Percentiles rank a stretch among this genome's conserved stretches.
phyloP scores from a whole-genome alignment of 2,888 invertebrate species.

The Agrenia bidenticulata region DNA sequence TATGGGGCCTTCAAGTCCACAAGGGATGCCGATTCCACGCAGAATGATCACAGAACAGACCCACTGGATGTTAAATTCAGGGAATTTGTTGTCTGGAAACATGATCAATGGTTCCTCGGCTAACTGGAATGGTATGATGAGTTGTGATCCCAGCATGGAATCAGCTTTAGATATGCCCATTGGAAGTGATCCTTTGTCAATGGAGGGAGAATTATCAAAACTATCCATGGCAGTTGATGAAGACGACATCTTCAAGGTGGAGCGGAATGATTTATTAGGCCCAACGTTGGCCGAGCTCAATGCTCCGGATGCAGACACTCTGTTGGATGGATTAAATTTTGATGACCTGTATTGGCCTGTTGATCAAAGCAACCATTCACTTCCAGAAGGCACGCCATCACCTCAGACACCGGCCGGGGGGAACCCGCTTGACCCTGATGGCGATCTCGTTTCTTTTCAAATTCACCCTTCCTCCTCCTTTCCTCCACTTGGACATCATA shows the following conservation, averaged over 20 bases:
- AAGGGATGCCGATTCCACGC: constrained; percentile 52
- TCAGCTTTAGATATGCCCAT: constrained; percentile 35
- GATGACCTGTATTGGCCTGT: constrained; percentile 77
- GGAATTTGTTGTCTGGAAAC: constrained; percentile 26
- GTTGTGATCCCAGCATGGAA: constrained; percentile 40
- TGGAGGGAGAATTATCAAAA: constrained; percentile 52
- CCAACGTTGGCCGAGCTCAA: constrained; percentile 82
- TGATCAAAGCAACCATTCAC: constrained; percentile 57
- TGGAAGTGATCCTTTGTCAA: constrained; percentile 32
- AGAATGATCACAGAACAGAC: constrained; percentile 38
- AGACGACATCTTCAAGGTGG: constrained; percentile 85
- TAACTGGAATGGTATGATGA: constrained; percentile 41
- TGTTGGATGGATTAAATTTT: constrained; percentile 80
- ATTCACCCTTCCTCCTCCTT: constrained; percentile 50
- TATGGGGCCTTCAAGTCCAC: constrained; percentile 52
- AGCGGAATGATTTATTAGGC: constrained; percentile 80
- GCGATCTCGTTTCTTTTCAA: constrained; percentile 39
- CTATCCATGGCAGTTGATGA: constrained; percentile 63
- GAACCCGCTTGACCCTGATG: constrained; percentile 42
- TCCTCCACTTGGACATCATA: constrained; percentile 42
- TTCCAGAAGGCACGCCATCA: constrained; percentile 50
- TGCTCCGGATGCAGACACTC: constrained; percentile 74
- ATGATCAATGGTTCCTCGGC: constrained; percentile 16
- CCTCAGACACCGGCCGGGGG: constrained; percentile 49
- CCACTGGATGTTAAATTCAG: constrained; percentile 48